Conservation (phyloP, 2,888 invertebrate genomes). For the Sialis fuliginosa region DNA sequence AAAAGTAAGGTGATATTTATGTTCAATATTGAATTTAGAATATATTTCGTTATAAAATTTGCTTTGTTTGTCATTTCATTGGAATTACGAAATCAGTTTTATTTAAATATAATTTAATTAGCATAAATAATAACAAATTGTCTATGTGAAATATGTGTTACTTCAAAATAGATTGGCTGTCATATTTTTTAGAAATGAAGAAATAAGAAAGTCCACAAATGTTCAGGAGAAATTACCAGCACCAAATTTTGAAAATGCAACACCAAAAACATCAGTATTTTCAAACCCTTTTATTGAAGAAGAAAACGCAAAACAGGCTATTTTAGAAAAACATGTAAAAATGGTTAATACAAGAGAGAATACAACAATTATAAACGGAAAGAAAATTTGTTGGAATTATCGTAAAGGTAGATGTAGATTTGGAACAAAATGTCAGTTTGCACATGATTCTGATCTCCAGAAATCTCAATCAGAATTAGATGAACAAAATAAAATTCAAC, state of each 20-base stretch:
- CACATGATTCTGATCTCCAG: conserved; percentile 74
- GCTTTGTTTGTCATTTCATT: background rate
- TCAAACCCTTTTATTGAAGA: conserved; percentile 74
- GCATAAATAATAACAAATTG: background rate
- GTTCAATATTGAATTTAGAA: no score
- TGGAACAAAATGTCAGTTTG: conserved; percentile 82
- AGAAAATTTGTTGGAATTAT: conserved; percentile 86
- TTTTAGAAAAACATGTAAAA: conserved; percentile 82
- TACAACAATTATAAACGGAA: conserved; percentile 67
- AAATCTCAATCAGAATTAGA: conserved; percentile 39
- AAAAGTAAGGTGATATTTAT: no score
- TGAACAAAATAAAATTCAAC: conserved; percentile 29
- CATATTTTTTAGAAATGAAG: conserved; percentile 19
- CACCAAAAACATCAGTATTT: conserved; percentile 58
- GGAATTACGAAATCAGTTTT: background rate
- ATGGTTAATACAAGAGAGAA: conserved; percentile 63
- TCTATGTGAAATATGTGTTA: background rate
- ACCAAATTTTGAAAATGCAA: conserved; percentile 36
- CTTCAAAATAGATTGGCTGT: conserved; percentile 23
- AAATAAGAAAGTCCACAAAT: conserved; percentile 15
- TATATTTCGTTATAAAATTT: no score
- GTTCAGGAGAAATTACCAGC: conserved; percentile 34
- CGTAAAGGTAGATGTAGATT: conserved; percentile 76
- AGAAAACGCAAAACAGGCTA: conserved; percentile 69
- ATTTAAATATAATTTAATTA: background rate